Percentiles rank a stretch among this genome's conserved stretches.
These are phyloP conservation scores for Scyliorhinus canicula DNA, from an alignment of 2,797 vertebrate genomes.

Conservation along the genomic window DNA sequence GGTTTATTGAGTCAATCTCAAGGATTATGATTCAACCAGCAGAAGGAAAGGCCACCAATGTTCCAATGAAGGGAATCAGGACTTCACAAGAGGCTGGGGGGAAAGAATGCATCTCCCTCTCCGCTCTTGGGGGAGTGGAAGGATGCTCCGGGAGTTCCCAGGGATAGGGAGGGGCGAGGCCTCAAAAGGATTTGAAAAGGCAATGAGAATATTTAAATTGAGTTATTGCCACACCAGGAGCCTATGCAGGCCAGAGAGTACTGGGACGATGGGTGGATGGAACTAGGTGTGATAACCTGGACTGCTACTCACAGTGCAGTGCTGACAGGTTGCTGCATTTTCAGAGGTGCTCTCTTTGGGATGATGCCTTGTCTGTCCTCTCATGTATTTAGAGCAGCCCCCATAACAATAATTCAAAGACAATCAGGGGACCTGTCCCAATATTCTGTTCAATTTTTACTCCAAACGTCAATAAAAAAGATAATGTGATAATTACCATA, in stretches of 20 bases:
- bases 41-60: neutral
- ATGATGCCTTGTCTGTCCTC: neutral
- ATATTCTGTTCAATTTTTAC: neutral
- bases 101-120: neutral
- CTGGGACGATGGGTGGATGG: neutral
- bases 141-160: too few relatives aligned
- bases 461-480: neutral
- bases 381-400: neutral
- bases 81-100: too few relatives aligned
- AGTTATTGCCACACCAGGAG: neutral
- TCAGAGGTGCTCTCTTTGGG: neutral
- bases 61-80: too few relatives aligned
- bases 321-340: too few relatives aligned
- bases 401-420: too few relatives aligned
- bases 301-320: neutral
- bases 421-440: too few relatives aligned
- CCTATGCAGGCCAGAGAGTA: neutral
- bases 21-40: too few relatives aligned
- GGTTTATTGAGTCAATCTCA: neutral
- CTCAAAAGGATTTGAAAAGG: too few relatives aligned
- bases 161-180: too few relatives aligned
- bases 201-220: too few relatives aligned
- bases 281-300: neutral
- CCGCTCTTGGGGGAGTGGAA: too few relatives aligned
- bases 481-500: neutral